Conservation (phyloP, 2,888 invertebrate genomes). For the Heliconius hortense region DNA sequence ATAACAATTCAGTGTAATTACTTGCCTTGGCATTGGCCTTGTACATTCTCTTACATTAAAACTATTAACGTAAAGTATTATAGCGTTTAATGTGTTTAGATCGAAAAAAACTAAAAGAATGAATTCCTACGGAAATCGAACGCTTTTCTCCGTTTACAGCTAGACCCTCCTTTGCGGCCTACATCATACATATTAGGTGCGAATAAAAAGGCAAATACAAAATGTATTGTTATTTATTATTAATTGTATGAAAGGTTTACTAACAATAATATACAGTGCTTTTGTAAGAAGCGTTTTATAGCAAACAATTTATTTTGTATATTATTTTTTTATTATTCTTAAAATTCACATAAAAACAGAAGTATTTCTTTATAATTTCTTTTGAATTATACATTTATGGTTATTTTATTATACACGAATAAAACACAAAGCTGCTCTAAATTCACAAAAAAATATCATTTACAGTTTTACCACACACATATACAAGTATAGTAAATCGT, state of each 20-base stretch:
- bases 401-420: background rate
- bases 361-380: background rate
- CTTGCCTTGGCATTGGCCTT: no score
- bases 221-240: constrained; percentile 19
- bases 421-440: background rate
- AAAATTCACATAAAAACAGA: background rate
- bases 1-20: no score
- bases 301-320: background rate
- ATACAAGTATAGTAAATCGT: no score
- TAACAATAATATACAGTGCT: background rate
- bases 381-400: background rate
- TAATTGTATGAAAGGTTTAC: background rate
- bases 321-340: constrained; percentile 1
- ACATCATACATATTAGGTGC: background rate
- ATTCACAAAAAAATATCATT: background rate
- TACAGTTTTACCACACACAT: background rate
- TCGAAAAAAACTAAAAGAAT: no score
- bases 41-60: no score
- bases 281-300: background rate
- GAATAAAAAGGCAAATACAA: constrained; percentile 6
- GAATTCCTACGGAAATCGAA: no score
- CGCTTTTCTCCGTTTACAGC: no score
- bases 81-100: no score
- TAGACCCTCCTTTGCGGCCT: background rate
- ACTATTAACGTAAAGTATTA: no score